A percentile compares a stretch with the other conserved stretches of the same genome.
Conservation (phyloP, 1,140 invertebrate species). For the Drosophila elegans region DNA sequence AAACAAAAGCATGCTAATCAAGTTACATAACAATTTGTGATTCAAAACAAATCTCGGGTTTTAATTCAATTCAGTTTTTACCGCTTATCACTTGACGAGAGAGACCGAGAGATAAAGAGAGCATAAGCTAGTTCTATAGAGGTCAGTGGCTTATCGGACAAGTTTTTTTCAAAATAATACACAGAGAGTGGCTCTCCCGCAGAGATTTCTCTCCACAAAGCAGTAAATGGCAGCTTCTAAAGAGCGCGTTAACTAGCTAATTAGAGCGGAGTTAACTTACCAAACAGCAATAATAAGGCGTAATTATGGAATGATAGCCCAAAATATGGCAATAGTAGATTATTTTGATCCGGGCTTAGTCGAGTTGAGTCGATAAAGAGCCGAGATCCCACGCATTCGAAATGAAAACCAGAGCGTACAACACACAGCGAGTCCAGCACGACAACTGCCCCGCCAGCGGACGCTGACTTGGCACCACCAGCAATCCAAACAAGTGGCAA, state of each 20-base stretch:
- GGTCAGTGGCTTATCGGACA: conserved; percentile 77
- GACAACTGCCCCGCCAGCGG: conserved; percentile 66
- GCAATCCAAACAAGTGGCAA: conserved; percentile 40
- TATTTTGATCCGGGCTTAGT: conserved; percentile 10
- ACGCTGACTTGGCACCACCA: conserved; percentile 14
- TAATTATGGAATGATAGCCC: conserved; percentile 38
- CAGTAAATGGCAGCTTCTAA: not conserved
- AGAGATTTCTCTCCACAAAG: conserved; percentile 1
- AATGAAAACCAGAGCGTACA: conserved; percentile 65
- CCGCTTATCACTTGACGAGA: conserved; percentile 42
- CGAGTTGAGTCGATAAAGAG: not conserved
- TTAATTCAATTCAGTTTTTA: conserved; percentile 52
- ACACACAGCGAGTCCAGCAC: conserved; percentile 71
- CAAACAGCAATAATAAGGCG: conserved; percentile 14
- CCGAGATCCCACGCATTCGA: conserved; percentile 44
- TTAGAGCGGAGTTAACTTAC: conserved; percentile 37
- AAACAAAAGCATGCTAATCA: conserved; percentile 25
- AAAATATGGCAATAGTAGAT: conserved; percentile 11
- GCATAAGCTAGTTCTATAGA: conserved; percentile 48
- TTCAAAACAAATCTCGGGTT: conserved; percentile 49
- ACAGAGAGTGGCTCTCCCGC: conserved; percentile 15
- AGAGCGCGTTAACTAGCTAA: conserved; percentile 31
- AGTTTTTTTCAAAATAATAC: conserved; percentile 42
- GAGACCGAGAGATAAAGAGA: conserved; percentile 19
- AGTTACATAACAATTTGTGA: conserved; percentile 40